A percentile compares a stretch with the other conserved stretches of the same genome.
phyloP scores from a whole-genome alignment of 64 coral and sea anemone species.

The Anthopleura sola region DNA sequence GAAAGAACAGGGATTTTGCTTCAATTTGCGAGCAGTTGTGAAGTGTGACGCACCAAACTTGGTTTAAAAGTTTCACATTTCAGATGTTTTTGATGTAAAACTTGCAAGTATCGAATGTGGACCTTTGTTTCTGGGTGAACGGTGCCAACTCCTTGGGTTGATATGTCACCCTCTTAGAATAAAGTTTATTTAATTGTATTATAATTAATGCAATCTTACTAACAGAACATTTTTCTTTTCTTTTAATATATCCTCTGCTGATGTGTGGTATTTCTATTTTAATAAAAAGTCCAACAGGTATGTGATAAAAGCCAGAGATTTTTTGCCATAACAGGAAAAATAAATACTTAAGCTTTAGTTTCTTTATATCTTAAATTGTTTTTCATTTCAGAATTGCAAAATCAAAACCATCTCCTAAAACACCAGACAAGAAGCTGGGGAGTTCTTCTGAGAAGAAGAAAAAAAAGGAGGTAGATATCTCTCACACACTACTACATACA shows the following conservation, averaged over 20 bases:
- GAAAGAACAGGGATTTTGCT: too few relatives aligned
- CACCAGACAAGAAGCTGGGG: slow-evolving; percentile 20
- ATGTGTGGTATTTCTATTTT: neutral
- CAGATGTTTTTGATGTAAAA: too few relatives aligned
- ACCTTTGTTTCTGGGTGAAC: too few relatives aligned
- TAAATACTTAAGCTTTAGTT: neutral
- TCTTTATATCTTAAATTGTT: too few relatives aligned
- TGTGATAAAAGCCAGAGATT: neutral
- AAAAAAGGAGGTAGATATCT: neutral
- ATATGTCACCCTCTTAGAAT: too few relatives aligned
- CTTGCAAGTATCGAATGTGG: too few relatives aligned
- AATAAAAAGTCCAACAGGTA: neutral
- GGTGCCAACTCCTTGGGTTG: too few relatives aligned
- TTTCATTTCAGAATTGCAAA: neutral
- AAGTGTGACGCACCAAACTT: too few relatives aligned
- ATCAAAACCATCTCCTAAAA: slow-evolving; percentile 1
- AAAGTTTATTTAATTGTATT: too few relatives aligned
- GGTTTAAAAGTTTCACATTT: too few relatives aligned
- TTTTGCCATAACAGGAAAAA: neutral
- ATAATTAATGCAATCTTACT: neutral
- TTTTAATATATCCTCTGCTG: neutral
- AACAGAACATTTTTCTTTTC: neutral
- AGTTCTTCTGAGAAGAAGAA: slow-evolving; percentile 4
- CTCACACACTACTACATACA: too few relatives aligned
- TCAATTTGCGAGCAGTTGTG: too few relatives aligned